Conservation (phyloP, 2,888 invertebrate species). For the Caenorhabditis sulstoni region DNA sequence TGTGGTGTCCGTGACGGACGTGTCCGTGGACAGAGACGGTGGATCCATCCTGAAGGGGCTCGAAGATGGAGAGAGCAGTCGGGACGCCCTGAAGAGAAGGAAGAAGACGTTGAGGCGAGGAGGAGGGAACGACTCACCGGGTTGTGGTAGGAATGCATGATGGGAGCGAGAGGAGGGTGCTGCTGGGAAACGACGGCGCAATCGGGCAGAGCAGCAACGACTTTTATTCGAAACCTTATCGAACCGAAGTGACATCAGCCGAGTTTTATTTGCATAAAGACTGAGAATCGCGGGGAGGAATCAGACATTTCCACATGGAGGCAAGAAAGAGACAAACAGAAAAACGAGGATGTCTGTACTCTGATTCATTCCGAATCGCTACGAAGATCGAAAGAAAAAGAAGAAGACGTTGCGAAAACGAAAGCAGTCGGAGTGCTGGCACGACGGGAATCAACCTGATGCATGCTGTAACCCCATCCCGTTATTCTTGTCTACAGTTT, state of each 20-base stretch:
- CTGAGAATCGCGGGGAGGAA: conserved; percentile 46
- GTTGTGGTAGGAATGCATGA: conserved; percentile 68
- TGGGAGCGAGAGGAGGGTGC: background rate
- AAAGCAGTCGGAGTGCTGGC: too few species aligned
- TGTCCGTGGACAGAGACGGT: conserved; percentile 63
- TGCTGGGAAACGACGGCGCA: conserved; percentile 8
- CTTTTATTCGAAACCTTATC: conserved; percentile 56
- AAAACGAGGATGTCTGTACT: conserved; percentile 4
- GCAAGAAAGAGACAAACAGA: conserved; percentile 9
- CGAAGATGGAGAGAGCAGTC: conserved; percentile 61
- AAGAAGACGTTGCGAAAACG: too few species aligned
- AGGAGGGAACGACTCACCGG: conserved; percentile 62
- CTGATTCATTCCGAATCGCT: background rate
- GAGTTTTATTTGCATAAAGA: conserved; percentile 53
- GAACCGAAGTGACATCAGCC: conserved; percentile 40
- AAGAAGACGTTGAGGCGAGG: background rate
- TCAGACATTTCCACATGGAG: conserved; percentile 40
- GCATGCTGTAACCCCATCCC: too few species aligned
- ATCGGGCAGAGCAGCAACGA: conserved; percentile 11
- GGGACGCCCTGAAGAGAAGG: conserved; percentile 55
- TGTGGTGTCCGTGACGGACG: conserved; percentile 66
- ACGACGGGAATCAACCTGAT: too few species aligned
- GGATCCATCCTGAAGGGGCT: conserved; percentile 63
- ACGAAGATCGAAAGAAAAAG: too few species aligned
- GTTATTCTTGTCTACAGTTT: too few species aligned